Evolutionary conservation across 1,140 invertebrate genomes (phyloP), one percentile per base, ranked within the genome.

Genomic region (Andricus grossulariae): DNA sequence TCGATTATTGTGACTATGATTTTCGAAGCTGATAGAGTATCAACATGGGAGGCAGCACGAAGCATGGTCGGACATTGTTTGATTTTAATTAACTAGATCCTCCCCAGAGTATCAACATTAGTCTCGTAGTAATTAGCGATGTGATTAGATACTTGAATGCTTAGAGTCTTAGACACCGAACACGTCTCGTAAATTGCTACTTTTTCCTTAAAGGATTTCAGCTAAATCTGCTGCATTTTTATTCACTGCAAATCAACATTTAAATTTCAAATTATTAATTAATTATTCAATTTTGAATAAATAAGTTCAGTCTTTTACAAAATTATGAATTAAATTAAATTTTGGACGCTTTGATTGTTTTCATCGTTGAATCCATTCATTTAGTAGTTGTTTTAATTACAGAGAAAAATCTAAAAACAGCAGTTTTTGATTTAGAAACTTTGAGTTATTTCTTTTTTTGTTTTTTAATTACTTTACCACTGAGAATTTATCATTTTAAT

Each of bases 1-100:
- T 66, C 60, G 60, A 66, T 66, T 66, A 66, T 66, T 66, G 60
- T 66, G 60, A 66, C 39, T 66, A 39, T 66, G 32, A 66, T 66
- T 66, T 66, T 66, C 60, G 15, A 66, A 60, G 57, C 57, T 60
- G 57, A 60, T 60, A 60, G 57, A 60, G 25, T 60, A 25, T 60
- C 57, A 60, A 60, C 60, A 66, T 45, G 6, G 60, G 60, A 7
- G 21, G 60, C 60, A 66, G 60, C 60, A 66, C 60, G 60, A 39
- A n/a, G 60, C 60, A 66, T 66, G 60, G 39, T 39, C 25, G 39
- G 57, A 25, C 11, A 60, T 60, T 60, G 57, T 60, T 66, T 66
- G 39, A 66, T 66, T 66, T 66, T 66, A 45, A 45, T 66, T 45
- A 66, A 15, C 25, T 66, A 66, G 11, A 66, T 25, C 13, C 21